Evolutionary conservation across 1,140 invertebrate genomes (phyloP), one percentile per base, ranked within the genome.

Genomic region (Atta cephalotes): DNA sequence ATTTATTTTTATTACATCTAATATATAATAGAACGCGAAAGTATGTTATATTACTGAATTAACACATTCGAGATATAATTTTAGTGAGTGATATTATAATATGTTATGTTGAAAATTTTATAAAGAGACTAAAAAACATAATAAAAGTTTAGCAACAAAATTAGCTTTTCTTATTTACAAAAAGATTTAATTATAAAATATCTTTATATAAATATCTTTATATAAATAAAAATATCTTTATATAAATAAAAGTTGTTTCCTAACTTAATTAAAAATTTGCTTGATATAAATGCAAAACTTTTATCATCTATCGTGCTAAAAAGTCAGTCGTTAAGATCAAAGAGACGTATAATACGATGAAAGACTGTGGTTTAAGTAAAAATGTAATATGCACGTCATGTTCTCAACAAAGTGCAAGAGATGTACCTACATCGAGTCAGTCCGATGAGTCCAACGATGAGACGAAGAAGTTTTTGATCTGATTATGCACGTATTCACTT

Each of bases 381-480:
- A 82, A 49, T 81, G 65, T 71, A 81, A 81, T 81, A 82, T 74
- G 39, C 80, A 9, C 39, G 25, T 74, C 80, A 82, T 56, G 80
- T 84, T 84, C 39, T 62, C 25, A 16, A 6, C 3, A 51, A 68
- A 68, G 63, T 79, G 21, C 51, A 35, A 63, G 70, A 25, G 56
- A 84, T 39, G 25, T 39, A 39, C 9, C 39, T 74, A 25, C 18
- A 49, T 74, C n/a, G 10, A 74, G 70, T 21, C 25, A 76, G 21
- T 12, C 68, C 35, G 4, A 35, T 14, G 18, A 70, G 25, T 45
- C 63, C 12, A 49, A 71, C 21, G 49, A 72, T 62, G 56, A 74
- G 25, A 62, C 39, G 56, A 84, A 82, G 51, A 82, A 84, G 80
- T 84, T 84, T 14, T 28, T 84, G 39, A 84, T 84, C 71, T 74